Percentiles rank a stretch among this genome's conserved stretches.
Conservation (phyloP, 35 echinoderm and acorn worm genomes). For the Stichopus chloronotus region DNA sequence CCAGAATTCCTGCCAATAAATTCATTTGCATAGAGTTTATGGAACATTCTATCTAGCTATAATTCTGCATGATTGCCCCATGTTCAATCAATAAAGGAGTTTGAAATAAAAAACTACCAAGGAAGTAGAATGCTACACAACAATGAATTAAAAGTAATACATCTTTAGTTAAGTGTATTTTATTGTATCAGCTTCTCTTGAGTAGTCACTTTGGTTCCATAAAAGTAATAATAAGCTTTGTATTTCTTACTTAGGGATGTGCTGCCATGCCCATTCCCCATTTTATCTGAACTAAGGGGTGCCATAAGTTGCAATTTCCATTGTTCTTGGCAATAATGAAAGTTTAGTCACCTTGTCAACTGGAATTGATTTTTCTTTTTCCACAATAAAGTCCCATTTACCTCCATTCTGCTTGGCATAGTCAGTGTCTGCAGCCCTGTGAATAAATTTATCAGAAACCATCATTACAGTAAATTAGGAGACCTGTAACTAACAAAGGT, state of each 20-base stretch:
- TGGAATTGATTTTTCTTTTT: conserved; percentile 65
- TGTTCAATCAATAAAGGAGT: background rate
- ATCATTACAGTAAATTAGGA: background rate
- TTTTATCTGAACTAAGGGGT: too few relatives aligned
- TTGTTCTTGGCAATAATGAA: background rate
- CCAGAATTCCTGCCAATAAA: conserved; percentile 55
- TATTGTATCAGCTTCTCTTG: too few relatives aligned
- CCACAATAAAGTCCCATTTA: conserved; percentile 71
- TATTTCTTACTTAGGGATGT: too few relatives aligned
- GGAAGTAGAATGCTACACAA: background rate
- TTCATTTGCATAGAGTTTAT: too few relatives aligned
- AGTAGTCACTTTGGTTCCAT: too few relatives aligned
- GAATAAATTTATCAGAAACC: background rate
- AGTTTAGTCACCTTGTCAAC: conserved; percentile 34
- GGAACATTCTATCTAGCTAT: background rate
- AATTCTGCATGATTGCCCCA: background rate
- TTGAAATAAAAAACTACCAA: background rate
- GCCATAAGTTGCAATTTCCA: too few relatives aligned
- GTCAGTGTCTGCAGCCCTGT: conserved; percentile 58
- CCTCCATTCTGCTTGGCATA: conserved; percentile 66
- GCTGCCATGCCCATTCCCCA: too few relatives aligned
- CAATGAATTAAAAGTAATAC: too few relatives aligned
- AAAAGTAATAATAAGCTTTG: too few relatives aligned
- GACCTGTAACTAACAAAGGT: background rate
- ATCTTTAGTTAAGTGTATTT: too few relatives aligned